These are phyloP conservation scores for Anas bernieri DNA, from an alignment of 2,797 vertebrate genomes.

Conservation along the genomic window DNA sequence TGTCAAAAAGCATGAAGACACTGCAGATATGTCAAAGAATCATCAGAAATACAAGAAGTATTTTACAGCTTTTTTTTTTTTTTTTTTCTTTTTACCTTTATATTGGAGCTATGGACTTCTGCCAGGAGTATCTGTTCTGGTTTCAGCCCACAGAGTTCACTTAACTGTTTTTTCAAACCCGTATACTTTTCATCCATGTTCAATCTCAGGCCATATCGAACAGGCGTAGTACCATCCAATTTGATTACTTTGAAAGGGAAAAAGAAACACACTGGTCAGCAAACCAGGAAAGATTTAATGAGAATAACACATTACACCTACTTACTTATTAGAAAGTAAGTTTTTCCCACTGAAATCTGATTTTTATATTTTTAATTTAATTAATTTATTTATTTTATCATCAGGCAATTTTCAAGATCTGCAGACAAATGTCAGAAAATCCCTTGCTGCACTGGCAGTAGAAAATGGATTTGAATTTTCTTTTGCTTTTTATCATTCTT, in stretches of 20 bases:
- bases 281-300: neutral
- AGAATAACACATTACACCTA: neutral
- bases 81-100: slow-evolving; percentile 86
- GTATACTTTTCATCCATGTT: slow-evolving; percentile 99
- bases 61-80: neutral
- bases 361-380: neutral
- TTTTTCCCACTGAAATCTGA: neutral
- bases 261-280: slow-evolving; percentile 12
- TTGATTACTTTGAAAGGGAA: slow-evolving; percentile 87
- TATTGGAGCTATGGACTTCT: slow-evolving; percentile 95
- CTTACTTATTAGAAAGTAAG: neutral
- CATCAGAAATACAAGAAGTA: neutral
- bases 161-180: slow-evolving; percentile 95
- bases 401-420: neutral
- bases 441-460: neutral
- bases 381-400: neutral
- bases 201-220: slow-evolving; percentile 91
- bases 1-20: neutral
- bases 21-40: neutral
- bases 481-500: neutral
- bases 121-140: slow-evolving; percentile 96
- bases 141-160: slow-evolving; percentile 94
- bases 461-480: neutral
- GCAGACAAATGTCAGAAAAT: neutral
- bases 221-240: slow-evolving; percentile 93